Evolutionary conservation across 2,797 vertebrate species (phyloP).

Genomic region (Potorous gilbertii): DNA sequence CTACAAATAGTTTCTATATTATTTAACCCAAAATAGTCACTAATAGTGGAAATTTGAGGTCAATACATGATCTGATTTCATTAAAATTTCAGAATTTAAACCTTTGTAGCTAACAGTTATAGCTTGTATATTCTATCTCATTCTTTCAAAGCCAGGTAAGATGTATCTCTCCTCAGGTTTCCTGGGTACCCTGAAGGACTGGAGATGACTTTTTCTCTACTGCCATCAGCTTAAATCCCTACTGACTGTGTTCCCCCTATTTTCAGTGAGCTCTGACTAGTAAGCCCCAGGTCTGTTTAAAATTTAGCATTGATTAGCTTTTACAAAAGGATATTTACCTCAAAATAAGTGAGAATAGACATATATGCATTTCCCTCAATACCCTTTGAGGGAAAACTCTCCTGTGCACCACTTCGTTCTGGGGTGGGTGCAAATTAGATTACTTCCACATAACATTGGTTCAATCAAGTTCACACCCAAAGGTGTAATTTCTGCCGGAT

Average conservation of each 20-base stretch:
- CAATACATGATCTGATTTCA: background rate
- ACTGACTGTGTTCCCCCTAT: background rate
- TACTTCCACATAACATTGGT: background rate
- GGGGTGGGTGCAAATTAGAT: background rate
- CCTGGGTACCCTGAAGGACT: background rate
- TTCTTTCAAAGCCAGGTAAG: background rate
- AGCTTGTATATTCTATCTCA: background rate
- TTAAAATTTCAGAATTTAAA: background rate
- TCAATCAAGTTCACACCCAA: background rate
- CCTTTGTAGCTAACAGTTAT: background rate
- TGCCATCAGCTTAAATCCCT: background rate
- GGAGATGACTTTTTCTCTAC: no score
- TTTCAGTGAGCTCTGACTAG: background rate
- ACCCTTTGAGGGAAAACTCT: background rate
- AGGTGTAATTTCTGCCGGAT: background rate
- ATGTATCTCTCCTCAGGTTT: background rate
- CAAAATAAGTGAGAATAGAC: background rate
- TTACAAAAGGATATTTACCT: background rate
- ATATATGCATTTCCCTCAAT: background rate
- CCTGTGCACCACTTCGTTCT: background rate
- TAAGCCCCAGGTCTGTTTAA: background rate
- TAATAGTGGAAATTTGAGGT: background rate
- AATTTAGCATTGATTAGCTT: background rate
- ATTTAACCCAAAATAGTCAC: background rate
- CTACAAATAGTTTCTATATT: background rate